Base-by-base conservation (phyloP, 2,888 invertebrate species). In the Diarsia mendica region DNA sequence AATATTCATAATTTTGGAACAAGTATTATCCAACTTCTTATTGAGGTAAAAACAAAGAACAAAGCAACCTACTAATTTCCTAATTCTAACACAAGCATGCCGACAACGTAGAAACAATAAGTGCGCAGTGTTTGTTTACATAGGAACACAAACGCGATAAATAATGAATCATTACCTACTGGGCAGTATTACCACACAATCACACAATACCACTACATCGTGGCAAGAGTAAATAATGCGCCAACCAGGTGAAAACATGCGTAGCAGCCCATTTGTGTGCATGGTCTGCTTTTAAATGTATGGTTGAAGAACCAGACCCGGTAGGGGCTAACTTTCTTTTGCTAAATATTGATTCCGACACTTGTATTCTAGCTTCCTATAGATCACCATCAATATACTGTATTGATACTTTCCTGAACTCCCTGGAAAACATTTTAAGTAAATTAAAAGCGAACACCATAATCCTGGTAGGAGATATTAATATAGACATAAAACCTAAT, bases 151-250 rank as follows among this genome's bases (percentile, higher is more conserved):
- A 73, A 79, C 73, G 70, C 67, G 84, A 84, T 84, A 85, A 80
- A 79, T 79, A 82, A 82, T 90, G 84, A 90, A 84, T 89, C 87
- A 88, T 80, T 85, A 64, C 75, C 78, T 73, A 82, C 68, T 64
- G 80, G 80, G 66, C 66, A 69, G 81, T 75, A 88, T 87, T 89
- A 87, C 80, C 89, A 91, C 87, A 90, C 88, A 89, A 89, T 90
- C 89, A 91, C 87, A 90, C 88, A 89, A 89, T 90, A 79, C 74
- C 53, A 69, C 74, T 75, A 72, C 48, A 72, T 64, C 55, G 72
- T 79, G 23, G 44, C 49, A 53, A 58, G 74, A 75, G 82, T 80
- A 84, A 82, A 78, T 79, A 86, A 80, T 82, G 75, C 74, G 53
- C 74, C 55, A 70, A 70, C 64, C 64, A 48, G 67, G 71, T 84